phyloP scores from a whole-genome alignment of 2,888 invertebrate genomes.

The Dryocosmus kuriphilus region DNA sequence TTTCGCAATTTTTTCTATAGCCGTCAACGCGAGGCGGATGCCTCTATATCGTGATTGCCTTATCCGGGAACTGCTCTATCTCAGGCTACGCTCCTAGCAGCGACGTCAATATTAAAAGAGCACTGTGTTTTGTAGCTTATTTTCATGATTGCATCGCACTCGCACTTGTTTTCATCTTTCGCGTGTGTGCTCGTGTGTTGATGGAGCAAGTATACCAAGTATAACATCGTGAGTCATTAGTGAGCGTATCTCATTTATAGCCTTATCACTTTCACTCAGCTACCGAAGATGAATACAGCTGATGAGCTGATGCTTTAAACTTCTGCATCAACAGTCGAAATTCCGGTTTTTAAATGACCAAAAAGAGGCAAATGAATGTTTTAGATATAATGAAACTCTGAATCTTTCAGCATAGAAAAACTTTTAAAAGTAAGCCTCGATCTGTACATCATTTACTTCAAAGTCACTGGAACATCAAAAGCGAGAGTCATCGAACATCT shows the following conservation, averaged over 20 bases:
- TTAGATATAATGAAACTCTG: no score
- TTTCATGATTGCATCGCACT: slow-evolving; percentile 45
- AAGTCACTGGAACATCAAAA: not conserved
- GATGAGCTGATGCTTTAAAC: not conserved
- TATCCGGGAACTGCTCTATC: slow-evolving; percentile 24
- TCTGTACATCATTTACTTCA: not conserved
- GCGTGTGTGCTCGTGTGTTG: not conserved
- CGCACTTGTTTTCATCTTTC: not conserved
- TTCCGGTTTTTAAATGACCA: not conserved
- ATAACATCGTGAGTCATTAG: slow-evolving; percentile 28
- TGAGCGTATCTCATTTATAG: slow-evolving; percentile 1
- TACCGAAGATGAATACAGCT: slow-evolving; percentile 6
- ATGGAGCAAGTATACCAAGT: not conserved
- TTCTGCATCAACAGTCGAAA: not conserved
- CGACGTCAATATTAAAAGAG: slow-evolving; percentile 43
- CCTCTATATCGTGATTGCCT: slow-evolving; percentile 32
- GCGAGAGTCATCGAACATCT: not conserved
- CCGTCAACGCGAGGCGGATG: slow-evolving; percentile 29
- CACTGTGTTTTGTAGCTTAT: slow-evolving; percentile 45
- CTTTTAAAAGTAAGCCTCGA: no score
- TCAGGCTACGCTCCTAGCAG: slow-evolving; percentile 39
- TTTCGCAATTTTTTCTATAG: slow-evolving; percentile 31
- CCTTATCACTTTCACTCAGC: slow-evolving; percentile 8
- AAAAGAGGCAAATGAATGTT: not conserved
- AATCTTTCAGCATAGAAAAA: no score